These are phyloP conservation scores for Psylliodes chrysocephalus DNA, from an alignment of 2,888 invertebrate genomes.

Conservation along the genomic window DNA sequence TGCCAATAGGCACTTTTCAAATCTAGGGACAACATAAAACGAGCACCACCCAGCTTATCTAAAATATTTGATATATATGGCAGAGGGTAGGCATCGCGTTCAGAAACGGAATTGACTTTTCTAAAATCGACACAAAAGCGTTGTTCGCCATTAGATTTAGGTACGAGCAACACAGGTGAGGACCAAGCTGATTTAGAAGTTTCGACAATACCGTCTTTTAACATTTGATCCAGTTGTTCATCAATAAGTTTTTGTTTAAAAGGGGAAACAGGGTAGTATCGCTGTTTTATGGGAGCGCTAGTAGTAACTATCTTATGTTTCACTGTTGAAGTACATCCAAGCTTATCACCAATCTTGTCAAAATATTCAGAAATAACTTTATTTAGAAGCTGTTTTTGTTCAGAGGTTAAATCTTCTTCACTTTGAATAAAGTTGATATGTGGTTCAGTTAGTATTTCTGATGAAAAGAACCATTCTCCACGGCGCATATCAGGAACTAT, in stretches of 20 bases:
- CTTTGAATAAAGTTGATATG: background rate
- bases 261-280: slow-evolving; percentile 35
- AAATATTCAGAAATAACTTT: no score
- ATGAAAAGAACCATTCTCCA: background rate
- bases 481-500: slow-evolving; percentile 6
- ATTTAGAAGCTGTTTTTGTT: background rate
- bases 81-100: slow-evolving; percentile 17
- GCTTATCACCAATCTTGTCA: background rate
- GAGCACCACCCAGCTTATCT: background rate
- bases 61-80: slow-evolving; percentile 26
- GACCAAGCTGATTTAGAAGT: slow-evolving; percentile 54
- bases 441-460: background rate
- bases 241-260: slow-evolving; percentile 32
- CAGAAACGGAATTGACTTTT: slow-evolving; percentile 41
- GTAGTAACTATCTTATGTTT: slow-evolving; percentile 30
- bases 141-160: slow-evolving; percentile 48
- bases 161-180: slow-evolving; percentile 48
- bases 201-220: slow-evolving; percentile 34
- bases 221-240: slow-evolving; percentile 43
- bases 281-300: slow-evolving; percentile 31
- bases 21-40: background rate
- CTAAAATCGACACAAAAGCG: no score
- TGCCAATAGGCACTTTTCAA: background rate
- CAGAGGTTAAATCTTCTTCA: background rate
- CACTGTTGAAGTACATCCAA: slow-evolving; percentile 29